A percentile compares a stretch with the other conserved stretches of the same genome.
These are phyloP conservation scores for Trichopoda pennipes DNA, from an alignment of 2,888 invertebrate species.

Conservation along the genomic window DNA sequence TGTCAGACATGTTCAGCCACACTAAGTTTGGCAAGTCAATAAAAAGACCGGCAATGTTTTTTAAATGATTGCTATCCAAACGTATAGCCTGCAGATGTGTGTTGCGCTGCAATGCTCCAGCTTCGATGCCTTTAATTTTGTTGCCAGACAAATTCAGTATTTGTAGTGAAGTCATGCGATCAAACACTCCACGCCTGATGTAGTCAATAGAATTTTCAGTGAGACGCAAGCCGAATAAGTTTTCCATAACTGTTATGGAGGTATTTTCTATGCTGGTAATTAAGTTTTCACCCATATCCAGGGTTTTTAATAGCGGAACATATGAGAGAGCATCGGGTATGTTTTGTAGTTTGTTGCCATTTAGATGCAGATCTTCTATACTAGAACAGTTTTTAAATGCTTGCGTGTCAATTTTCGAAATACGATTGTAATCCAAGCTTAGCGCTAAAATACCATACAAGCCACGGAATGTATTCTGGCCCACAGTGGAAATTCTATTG, in stretches of 20 bases:
- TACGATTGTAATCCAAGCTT: conserved; percentile 91
- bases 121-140: conserved; percentile 88
- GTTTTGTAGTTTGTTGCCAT: conserved; percentile 90
- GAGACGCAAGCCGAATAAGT: conserved; percentile 92
- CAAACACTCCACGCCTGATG: conserved; percentile 89
- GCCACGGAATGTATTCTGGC: conserved; percentile 92
- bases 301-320: conserved; percentile 91
- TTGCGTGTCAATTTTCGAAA: conserved; percentile 90
- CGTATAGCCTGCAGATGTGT: conserved; percentile 92
- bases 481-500: conserved; percentile 91
- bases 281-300: conserved; percentile 95
- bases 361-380: conserved; percentile 93
- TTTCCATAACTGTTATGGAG: conserved; percentile 91
- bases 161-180: conserved; percentile 89
- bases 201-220: conserved; percentile 93
- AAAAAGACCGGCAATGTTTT: conserved; percentile 91
- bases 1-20: conserved; percentile 95
- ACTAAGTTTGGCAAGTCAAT: conserved; percentile 90
- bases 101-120: conserved; percentile 89
- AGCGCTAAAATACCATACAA: conserved; percentile 91
- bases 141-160: conserved; percentile 94
- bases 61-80: conserved; percentile 91
- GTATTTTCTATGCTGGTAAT: conserved; percentile 90
- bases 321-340: conserved; percentile 91
- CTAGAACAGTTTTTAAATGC: conserved; percentile 94